phyloP scores from a whole-genome alignment of 2,113 vertebrate genomes.

The Steatornis caripensis region DNA sequence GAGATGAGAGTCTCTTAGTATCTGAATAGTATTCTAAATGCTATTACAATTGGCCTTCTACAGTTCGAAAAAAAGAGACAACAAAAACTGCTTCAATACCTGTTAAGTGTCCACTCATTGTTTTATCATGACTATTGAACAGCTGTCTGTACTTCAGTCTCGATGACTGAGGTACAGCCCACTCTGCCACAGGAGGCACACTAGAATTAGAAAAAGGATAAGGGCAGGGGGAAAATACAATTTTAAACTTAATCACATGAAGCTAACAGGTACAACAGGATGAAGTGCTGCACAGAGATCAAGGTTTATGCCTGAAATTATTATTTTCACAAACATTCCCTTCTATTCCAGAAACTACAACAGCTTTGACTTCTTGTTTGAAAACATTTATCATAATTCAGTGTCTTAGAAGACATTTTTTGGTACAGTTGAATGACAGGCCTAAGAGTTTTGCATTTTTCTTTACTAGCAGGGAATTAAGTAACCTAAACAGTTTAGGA shows the following conservation, averaged over 20 bases:
- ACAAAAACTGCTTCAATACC: conserved; percentile 72
- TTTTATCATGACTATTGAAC: conserved; percentile 98
- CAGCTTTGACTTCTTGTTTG: not conserved
- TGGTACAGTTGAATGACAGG: not conserved
- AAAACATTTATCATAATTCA: not conserved
- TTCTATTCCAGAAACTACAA: not conserved
- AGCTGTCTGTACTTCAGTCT: conserved; percentile 96
- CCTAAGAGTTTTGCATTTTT: not conserved
- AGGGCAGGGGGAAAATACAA: not conserved
- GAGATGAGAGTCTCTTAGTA: not conserved
- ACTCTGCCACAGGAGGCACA: conserved; percentile 78
- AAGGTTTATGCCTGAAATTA: not conserved
- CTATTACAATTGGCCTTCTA: not conserved
- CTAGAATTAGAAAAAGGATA: conserved; percentile 48
- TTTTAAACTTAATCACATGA: not conserved
- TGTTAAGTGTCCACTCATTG: conserved; percentile 97
- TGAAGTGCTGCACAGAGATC: not conserved
- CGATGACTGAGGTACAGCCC: conserved; percentile 95
- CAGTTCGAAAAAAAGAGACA: not conserved
- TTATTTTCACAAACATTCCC: not conserved
- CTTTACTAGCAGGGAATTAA: not conserved
- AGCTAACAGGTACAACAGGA: not conserved
- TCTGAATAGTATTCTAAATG: not conserved
- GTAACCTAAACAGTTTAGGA: not conserved
- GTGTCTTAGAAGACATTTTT: not conserved